Evolutionary conservation across 2,888 invertebrate genomes (phyloP), one percentile per base, ranked within the genome.

Genomic region (Acronicta alni): DNA sequence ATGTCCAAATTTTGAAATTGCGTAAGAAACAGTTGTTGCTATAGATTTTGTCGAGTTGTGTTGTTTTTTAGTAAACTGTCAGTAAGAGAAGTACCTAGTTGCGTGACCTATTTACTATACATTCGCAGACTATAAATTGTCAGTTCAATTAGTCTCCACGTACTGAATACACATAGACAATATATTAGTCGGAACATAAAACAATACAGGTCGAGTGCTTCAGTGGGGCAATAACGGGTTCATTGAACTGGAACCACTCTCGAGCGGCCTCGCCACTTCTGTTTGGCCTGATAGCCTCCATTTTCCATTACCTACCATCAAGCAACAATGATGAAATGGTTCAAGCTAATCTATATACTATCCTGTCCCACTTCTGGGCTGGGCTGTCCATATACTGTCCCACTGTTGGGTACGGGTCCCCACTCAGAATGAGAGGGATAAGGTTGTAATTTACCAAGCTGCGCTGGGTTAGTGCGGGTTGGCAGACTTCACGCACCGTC

Each of bases 191-290:
- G 10, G 52, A 61, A 67, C 32, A 69, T 55, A 55, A 49, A 62
- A 54, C 54, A 43, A 51, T 55, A 45, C 60, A 23, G 46, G 42
- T 47, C 16, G 52, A 67, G 61, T 42, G 61, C 43, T 39, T 37
- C 47, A 30, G 44, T 47, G 53, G 57, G 56, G 75, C 75, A 82
- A 81, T 80, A 81, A 75, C 67, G 26, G 56, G 81, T 68, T 82
- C 81, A 84, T 71, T 84, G 79, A 81, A 65, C 79, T 69, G 77
- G 73, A 79, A 77, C 57, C 63, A 67, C 67, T 78, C 81, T 79
- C 69, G 70, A 71, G 73, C 74, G 67, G 48, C 55, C 51, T 32
- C 38, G 63, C 56, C 72, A 69, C 56, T 61, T 26, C 52, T 54
- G 54, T 61, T 60, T 49, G 44, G 57, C 42, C 42, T 23, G 55